Conservation (phyloP, 2,797 vertebrate species). For the Urocyon cinereoargenteus region DNA sequence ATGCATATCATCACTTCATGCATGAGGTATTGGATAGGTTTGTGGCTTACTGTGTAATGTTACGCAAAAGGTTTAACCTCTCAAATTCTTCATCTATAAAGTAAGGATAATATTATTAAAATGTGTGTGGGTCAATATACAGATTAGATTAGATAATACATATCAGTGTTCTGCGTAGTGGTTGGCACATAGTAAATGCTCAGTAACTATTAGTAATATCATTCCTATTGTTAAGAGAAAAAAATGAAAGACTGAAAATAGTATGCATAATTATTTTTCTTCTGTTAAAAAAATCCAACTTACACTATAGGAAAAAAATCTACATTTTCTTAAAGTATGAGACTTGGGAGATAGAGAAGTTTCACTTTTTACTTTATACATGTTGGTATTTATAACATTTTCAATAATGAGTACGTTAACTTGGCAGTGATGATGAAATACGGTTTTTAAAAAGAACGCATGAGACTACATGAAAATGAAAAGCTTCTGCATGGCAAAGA, state of each 20-base stretch:
- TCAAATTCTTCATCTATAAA: background rate
- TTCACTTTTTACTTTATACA: background rate
- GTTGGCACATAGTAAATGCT: background rate
- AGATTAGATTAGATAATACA: background rate
- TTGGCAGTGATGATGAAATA: background rate
- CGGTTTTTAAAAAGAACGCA: background rate
- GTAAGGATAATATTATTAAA: background rate
- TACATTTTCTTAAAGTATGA: background rate
- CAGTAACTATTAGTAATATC: background rate
- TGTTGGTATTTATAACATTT: background rate
- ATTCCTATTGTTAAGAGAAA: background rate
- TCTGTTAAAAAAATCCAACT: background rate
- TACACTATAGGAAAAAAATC: background rate
- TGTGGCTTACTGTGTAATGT: background rate
- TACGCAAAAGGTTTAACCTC: background rate
- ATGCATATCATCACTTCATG: too few relatives aligned
- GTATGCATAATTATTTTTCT: background rate
- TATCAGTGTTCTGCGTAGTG: background rate
- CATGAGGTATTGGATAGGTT: background rate
- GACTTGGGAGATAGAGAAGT: background rate
- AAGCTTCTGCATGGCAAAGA: too few relatives aligned
- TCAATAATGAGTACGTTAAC: background rate
- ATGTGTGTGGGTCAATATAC: too few relatives aligned
- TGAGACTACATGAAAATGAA: too few relatives aligned
- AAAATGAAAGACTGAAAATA: background rate